These are phyloP conservation scores for Orchestia grillus DNA, from an alignment of 1,140 invertebrate species.

Conservation along the genomic window DNA sequence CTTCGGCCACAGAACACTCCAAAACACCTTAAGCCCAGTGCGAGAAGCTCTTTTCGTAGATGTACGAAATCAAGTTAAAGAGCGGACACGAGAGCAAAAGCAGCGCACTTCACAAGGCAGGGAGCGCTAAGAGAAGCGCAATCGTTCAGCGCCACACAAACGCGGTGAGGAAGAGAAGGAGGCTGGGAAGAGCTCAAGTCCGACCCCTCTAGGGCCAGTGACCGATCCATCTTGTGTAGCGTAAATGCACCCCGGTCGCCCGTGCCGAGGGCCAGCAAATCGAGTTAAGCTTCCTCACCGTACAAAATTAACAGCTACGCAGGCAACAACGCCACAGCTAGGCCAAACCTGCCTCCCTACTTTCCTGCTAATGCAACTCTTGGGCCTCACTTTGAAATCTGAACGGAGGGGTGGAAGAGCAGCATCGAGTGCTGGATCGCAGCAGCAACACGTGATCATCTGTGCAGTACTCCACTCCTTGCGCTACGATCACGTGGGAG, in stretches of 20 bases:
- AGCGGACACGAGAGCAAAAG: not conserved
- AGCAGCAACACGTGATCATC: not conserved
- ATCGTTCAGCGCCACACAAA: not conserved
- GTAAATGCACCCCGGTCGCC: slow-evolving; percentile 37
- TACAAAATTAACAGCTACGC: slow-evolving; percentile 47
- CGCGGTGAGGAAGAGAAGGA: not conserved
- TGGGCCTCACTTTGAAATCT: not conserved
- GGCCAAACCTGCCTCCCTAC: not conserved
- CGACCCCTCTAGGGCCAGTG: not conserved
- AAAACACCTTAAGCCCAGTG: no score
- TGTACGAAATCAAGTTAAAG: not conserved
- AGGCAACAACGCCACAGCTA: slow-evolving; percentile 13
- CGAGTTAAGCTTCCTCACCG: slow-evolving; percentile 52
- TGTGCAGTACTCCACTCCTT: not conserved
- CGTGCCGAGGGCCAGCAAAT: slow-evolving; percentile 26
- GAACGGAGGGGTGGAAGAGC: not conserved
- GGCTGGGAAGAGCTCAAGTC: not conserved
- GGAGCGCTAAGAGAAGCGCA: not conserved
- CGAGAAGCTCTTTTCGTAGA: not conserved
- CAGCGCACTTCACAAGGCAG: not conserved
- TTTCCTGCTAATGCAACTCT: slow-evolving; percentile 22
- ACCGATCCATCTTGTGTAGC: slow-evolving; percentile 29
- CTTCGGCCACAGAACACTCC: no score
- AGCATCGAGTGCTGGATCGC: not conserved
- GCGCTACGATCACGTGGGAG: not conserved